Evolutionary conservation across 2,113 vertebrate species (phyloP).

Genomic region (Kryptolebias marmoratus): DNA sequence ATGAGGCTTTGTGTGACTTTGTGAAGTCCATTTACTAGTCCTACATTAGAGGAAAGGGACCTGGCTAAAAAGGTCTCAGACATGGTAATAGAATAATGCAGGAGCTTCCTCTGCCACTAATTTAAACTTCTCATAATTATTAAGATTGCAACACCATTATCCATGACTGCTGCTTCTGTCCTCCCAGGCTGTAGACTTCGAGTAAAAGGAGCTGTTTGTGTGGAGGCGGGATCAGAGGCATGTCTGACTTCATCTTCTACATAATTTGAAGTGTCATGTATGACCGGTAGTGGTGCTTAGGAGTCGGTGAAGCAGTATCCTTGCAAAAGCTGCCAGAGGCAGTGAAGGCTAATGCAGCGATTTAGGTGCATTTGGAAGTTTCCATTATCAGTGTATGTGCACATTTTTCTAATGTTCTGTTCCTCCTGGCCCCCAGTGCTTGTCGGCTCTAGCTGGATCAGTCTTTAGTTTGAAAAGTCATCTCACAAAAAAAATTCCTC

Average conservation of each 20-base stretch:
- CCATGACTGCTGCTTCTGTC: conserved; percentile 13
- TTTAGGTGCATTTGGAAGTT: conserved; percentile 68
- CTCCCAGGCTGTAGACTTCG: conserved; percentile 25
- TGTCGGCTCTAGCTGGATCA: conserved; percentile 56
- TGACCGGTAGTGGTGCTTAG: conserved; percentile 37
- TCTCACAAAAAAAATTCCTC: conserved; percentile 46
- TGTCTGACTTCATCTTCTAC: conserved; percentile 33
- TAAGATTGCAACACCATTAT: conserved; percentile 43
- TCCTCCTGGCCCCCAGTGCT: conserved; percentile 23
- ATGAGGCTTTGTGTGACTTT: conserved; percentile 42
- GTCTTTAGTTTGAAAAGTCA: conserved; percentile 47
- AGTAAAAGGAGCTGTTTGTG: conserved; percentile 40
- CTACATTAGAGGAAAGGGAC: conserved; percentile 27
- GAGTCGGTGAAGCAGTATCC: conserved; percentile 39
- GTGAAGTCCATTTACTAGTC: conserved; percentile 46
- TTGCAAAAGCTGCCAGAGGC: conserved; percentile 54
- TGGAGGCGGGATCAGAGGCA: conserved; percentile 38
- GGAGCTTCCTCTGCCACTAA: conserved; percentile 27
- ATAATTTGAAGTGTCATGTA: conserved; percentile 63
- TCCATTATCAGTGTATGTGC: conserved; percentile 55
- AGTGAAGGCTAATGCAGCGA: conserved; percentile 44
- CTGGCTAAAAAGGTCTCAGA: conserved; percentile 41
- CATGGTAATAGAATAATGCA: conserved; percentile 56
- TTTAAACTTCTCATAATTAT: conserved; percentile 35
- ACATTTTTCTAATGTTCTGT: conserved; percentile 50